Evolutionary conservation across 2,888 invertebrate species (phyloP).

Genomic region (Zaprionus lineosus): DNA sequence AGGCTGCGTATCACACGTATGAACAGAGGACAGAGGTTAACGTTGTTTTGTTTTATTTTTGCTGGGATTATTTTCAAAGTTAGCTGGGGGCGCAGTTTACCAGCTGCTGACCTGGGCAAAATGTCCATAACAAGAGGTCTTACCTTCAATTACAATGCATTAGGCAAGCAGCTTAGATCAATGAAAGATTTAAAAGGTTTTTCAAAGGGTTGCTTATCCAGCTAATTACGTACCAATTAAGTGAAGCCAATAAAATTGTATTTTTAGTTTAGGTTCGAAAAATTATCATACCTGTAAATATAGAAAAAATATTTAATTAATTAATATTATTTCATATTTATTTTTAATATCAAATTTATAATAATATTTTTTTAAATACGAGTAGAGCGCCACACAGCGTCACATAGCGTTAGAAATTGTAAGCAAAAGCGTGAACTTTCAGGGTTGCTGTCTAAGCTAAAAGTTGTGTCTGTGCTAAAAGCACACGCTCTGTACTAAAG

Average conservation of each 20-base stretch:
- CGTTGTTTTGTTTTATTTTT: slow-evolving; percentile 3
- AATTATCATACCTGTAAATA: slow-evolving; percentile 40
- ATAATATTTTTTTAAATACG: background rate
- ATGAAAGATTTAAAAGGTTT: no score
- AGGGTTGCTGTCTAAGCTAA: slow-evolving; percentile 34
- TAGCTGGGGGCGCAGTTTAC: background rate
- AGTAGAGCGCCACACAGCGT: slow-evolving; percentile 26
- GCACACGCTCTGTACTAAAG: slow-evolving; percentile 25
- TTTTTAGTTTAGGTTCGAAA: background rate
- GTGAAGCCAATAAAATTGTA: slow-evolving; percentile 34
- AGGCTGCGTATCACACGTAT: slow-evolving; percentile 8
- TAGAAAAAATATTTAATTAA: background rate
- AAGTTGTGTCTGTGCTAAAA: slow-evolving; percentile 24
- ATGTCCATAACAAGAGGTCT: no score
- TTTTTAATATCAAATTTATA: background rate
- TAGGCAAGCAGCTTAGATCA: background rate
- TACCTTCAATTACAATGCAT: background rate
- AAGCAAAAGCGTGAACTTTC: background rate
- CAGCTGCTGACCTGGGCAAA: slow-evolving; percentile 1
- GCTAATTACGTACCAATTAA: slow-evolving; percentile 26
- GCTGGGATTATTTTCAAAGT: slow-evolving; percentile 14
- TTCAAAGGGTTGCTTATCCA: background rate
- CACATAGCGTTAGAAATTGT: background rate
- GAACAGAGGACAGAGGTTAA: slow-evolving; percentile 11
- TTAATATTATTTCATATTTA: background rate